Conservation (phyloP, 2,113 vertebrate genomes). For the Turdus rufiventris region DNA sequence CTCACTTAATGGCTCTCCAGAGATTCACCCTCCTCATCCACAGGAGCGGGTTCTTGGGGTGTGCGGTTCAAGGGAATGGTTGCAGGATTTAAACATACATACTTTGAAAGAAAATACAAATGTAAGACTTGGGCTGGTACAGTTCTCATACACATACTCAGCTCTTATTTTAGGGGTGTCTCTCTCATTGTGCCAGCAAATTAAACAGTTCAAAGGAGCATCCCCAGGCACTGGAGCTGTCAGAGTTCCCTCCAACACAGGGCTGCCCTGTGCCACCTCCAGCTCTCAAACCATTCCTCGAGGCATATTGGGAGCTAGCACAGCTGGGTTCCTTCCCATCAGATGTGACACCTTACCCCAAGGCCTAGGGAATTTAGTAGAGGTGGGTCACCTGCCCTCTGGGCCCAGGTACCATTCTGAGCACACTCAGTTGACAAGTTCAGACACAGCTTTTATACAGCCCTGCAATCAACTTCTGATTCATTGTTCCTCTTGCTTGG, state of each 20-base stretch:
- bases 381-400: neutral
- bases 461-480: neutral
- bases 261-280: neutral
- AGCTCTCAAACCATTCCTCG: neutral
- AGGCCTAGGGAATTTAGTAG: neutral
- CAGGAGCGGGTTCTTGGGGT: neutral
- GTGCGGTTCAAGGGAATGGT: neutral
- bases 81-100: neutral
- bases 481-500: neutral
- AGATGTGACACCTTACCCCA: neutral
- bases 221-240: neutral
- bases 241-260: neutral
- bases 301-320: neutral
- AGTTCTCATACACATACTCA: neutral
- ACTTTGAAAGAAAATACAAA: neutral
- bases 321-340: neutral
- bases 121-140: neutral
- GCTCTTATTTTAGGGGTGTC: neutral
- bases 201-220: neutral
- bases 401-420: neutral
- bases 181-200: neutral
- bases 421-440: neutral
- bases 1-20: neutral
- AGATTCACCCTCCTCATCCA: neutral
- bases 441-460: neutral